phyloP scores from a whole-genome alignment of 2,888 invertebrate species.

The Shargacucullia verbasci region DNA sequence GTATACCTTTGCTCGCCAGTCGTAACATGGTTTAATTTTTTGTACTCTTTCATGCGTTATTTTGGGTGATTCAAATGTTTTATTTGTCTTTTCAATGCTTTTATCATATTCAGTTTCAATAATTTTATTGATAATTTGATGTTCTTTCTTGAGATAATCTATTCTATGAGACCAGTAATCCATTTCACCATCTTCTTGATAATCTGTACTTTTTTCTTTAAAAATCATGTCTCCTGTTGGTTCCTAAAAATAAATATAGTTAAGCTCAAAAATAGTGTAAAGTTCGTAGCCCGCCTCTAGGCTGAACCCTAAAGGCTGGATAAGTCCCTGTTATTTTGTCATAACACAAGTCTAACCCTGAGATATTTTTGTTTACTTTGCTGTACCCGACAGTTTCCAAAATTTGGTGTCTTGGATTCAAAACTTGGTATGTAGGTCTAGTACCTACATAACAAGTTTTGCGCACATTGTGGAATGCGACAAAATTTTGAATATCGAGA shows the following conservation, averaged over 20 bases:
- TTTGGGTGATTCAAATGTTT: constrained; percentile 67
- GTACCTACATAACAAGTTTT: no score
- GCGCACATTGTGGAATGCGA: no score
- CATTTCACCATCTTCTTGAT: constrained; percentile 63
- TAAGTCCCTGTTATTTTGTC: no score
- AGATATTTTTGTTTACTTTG: no score
- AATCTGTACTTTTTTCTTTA: constrained; percentile 60
- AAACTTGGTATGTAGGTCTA: no score
- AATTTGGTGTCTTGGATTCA: no score
- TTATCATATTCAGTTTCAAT: constrained; percentile 80
- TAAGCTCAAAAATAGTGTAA: background rate
- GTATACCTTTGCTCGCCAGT: constrained; percentile 77
- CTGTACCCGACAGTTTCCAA: no score
- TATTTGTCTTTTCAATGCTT: constrained; percentile 72
- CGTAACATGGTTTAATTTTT: constrained; percentile 79
- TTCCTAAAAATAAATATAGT: constrained; percentile 59
- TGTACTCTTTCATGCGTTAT: constrained; percentile 71
- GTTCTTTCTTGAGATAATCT: constrained; percentile 79
- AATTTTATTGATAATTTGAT: constrained; percentile 80
- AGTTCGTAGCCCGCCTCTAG: no score
- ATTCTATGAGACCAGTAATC: constrained; percentile 82
- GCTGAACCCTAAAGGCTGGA: no score
- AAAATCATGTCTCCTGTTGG: constrained; percentile 62
- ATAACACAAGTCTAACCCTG: no score
- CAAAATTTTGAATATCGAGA: no score